phyloP scores from a whole-genome alignment of 2,888 invertebrate species.

The Morinoia aosen region DNA sequence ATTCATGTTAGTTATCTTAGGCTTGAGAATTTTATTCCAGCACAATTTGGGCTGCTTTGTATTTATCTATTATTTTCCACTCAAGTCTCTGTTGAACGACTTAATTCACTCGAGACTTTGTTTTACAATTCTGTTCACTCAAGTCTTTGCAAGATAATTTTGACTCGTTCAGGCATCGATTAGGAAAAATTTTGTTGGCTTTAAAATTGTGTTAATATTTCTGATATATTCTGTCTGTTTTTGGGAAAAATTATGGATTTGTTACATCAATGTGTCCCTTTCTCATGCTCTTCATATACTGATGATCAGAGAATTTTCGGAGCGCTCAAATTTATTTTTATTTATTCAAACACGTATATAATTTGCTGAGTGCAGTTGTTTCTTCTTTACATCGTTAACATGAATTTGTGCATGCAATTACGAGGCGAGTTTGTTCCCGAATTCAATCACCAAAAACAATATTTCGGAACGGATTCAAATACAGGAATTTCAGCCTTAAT shows the following conservation, averaged over 20 bases:
- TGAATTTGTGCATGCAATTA: not conserved
- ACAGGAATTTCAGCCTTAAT: not conserved
- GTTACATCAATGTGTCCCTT: too few relatives aligned
- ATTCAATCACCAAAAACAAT: not conserved
- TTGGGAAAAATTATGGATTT: not conserved
- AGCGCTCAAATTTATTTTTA: not conserved
- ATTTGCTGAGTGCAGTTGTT: not conserved
- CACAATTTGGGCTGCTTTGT: too few relatives aligned
- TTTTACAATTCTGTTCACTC: too few relatives aligned
- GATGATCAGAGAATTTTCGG: not conserved
- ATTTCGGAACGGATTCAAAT: not conserved
- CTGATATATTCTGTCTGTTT: not conserved
- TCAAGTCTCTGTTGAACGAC: too few relatives aligned
- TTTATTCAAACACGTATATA: not conserved
- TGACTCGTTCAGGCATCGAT: not conserved
- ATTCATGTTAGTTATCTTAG: too few relatives aligned
- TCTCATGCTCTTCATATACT: not conserved
- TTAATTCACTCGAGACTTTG: too few relatives aligned
- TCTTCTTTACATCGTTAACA: not conserved
- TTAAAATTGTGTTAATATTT: not conserved
- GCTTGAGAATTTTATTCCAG: too few relatives aligned
- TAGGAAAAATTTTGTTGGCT: not conserved
- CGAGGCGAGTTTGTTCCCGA: not conserved
- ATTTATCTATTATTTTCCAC: too few relatives aligned
- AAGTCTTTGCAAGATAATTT: not conserved